Conservation (phyloP, 2,797 vertebrate species). For the Zenarchopterus dispar region DNA sequence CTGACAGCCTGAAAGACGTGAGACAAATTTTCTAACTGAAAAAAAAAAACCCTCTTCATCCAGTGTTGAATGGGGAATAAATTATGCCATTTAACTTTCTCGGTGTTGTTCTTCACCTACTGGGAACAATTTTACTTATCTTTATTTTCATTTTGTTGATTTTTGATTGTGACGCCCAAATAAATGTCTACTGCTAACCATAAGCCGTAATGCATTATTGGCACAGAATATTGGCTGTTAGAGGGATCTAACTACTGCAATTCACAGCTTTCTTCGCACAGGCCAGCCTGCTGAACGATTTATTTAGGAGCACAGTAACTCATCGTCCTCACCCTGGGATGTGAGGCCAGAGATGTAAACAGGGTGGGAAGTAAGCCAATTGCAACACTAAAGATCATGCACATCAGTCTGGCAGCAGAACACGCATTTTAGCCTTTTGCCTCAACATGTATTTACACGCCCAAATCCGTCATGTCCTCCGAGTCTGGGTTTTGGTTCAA, state of each 20-base stretch:
- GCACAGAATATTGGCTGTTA: conserved; percentile 5
- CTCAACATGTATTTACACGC: conserved; percentile 18
- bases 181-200: background rate
- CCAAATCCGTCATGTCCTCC: conserved; percentile 3
- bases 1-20: conserved; percentile 35
- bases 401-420: conserved; percentile 21
- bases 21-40: background rate
- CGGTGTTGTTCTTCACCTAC: too few relatives aligned
- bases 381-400: conserved; percentile 9
- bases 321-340: conserved; percentile 23
- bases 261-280: conserved; percentile 24
- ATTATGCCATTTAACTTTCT: too few relatives aligned
- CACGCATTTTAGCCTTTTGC: conserved; percentile 9
- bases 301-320: conserved; percentile 34
- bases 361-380: conserved; percentile 7
- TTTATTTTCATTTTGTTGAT: too few relatives aligned
- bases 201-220: conserved; percentile 6
- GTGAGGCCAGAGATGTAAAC: conserved; percentile 48
- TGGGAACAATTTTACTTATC: too few relatives aligned
- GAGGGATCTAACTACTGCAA: conserved; percentile 8
- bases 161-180: too few relatives aligned
- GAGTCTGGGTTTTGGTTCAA: conserved; percentile 5
- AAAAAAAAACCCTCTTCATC: background rate
- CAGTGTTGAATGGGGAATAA: background rate
- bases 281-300: conserved; percentile 33